These are phyloP conservation scores for Botia almorhae DNA, from an alignment of 2,797 vertebrate species.

Conservation along the genomic window DNA sequence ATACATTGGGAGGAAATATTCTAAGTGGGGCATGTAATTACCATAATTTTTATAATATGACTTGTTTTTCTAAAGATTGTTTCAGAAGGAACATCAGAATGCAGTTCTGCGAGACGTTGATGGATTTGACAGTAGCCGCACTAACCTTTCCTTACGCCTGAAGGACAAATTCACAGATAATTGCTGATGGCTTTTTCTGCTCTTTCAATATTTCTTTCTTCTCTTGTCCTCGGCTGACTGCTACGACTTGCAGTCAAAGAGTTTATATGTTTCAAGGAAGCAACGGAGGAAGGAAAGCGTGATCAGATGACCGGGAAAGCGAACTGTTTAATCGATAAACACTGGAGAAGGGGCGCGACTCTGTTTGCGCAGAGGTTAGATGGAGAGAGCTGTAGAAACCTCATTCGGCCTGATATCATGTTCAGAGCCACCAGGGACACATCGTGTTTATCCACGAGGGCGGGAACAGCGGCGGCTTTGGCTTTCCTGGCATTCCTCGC, in stretches of 20 bases:
- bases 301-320: conserved; percentile 55
- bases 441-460: conserved; percentile 32
- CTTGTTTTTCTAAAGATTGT: neutral
- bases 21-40: conserved; percentile 26
- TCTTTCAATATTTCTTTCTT: neutral
- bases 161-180: conserved; percentile 5
- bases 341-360: conserved; percentile 36
- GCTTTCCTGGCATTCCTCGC: conserved; percentile 36
- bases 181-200: conserved; percentile 6
- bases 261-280: conserved; percentile 1
- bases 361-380: conserved; percentile 45
- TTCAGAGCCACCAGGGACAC: conserved; percentile 45
- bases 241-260: conserved; percentile 4
- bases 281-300: conserved; percentile 24
- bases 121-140: neutral
- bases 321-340: conserved; percentile 53
- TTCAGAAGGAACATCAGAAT: neutral
- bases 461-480: conserved; percentile 16
- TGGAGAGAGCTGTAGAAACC: conserved; percentile 55
- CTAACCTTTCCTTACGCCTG: neutral
- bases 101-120: neutral
- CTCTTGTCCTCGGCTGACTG: neutral
- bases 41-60: conserved; percentile 23
- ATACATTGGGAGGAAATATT: conserved; percentile 8
- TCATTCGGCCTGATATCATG: conserved; percentile 46